phyloP scores from a whole-genome alignment of 1,140 invertebrate species.

The Littorina saxatilis region DNA sequence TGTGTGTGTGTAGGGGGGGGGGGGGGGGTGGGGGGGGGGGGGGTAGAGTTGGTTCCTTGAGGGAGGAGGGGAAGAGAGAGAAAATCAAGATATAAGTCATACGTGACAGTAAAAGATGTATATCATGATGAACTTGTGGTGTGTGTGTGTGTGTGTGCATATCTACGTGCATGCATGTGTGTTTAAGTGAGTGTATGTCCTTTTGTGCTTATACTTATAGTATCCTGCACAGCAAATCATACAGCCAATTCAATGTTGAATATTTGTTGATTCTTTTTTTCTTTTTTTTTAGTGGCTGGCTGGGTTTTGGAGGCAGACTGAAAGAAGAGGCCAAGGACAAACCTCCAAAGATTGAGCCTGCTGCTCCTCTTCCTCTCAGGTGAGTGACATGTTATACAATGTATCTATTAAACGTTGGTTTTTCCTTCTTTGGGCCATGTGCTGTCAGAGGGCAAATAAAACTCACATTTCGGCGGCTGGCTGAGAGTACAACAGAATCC shows the following conservation, averaged over 20 bases:
- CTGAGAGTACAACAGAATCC: too few species aligned
- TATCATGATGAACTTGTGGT: too few species aligned
- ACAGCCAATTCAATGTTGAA: background rate
- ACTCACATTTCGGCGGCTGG: too few species aligned
- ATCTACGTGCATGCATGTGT: background rate
- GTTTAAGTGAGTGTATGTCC: background rate
- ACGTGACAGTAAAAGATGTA: too few species aligned
- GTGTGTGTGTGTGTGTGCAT: background rate
- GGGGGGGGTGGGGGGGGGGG: background rate
- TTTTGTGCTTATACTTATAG: too few species aligned
- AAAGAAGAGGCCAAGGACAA: conserved; percentile 69
- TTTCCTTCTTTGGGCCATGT: too few species aligned
- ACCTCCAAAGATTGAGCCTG: conserved; percentile 78
- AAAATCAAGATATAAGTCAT: background rate
- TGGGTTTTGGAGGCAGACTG: conserved; percentile 70
- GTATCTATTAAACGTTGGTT: too few species aligned
- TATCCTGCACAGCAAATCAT: background rate
- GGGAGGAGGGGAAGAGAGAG: background rate
- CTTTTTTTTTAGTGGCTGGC: conserved; percentile 73
- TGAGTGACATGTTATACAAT: conserved; percentile 41
- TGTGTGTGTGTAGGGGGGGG: background rate
- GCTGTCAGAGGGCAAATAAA: too few species aligned
- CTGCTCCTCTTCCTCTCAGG: conserved; percentile 73
- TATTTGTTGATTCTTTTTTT: background rate
- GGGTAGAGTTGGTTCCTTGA: background rate